Percentiles rank a stretch among this genome's conserved stretches.
These are phyloP conservation scores for Zosterops pallidus DNA, from an alignment of 2,113 vertebrate genomes.

Conservation along the genomic window DNA sequence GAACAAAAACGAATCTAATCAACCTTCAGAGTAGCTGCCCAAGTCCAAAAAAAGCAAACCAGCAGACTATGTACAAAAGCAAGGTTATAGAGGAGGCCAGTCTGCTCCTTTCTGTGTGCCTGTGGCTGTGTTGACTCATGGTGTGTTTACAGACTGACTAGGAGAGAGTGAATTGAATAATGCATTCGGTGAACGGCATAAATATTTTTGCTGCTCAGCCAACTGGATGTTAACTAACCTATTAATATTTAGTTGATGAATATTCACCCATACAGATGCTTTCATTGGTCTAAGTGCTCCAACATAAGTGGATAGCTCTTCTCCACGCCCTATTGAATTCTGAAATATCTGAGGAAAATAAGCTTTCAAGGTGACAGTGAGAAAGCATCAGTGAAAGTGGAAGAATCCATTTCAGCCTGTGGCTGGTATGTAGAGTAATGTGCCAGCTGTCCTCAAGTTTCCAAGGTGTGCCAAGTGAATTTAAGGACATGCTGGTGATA, in stretches of 20 bases:
- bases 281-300: constrained; percentile 30
- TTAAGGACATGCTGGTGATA: neutral
- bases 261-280: constrained; percentile 45
- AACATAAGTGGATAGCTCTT: constrained; percentile 31
- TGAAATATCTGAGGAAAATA: constrained; percentile 13
- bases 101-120: neutral
- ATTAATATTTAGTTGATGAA: constrained; percentile 59
- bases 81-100: neutral
- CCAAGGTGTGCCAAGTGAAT: neutral
- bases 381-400: neutral
- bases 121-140: neutral
- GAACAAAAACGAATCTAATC: constrained; percentile 22
- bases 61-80: neutral
- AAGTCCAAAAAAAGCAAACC: neutral
- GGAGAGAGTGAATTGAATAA: constrained; percentile 35
- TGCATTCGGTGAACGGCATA: neutral
- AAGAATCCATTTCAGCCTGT: neutral
- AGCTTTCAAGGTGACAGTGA: neutral
- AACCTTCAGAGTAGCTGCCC: neutral
- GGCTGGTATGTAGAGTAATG: neutral
- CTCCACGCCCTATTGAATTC: neutral
- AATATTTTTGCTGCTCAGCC: constrained; percentile 57
- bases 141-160: constrained; percentile 23
- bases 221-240: constrained; percentile 55
- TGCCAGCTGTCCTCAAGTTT: neutral